Evolutionary conservation across 23 tunicate species (phyloP).

Genomic region (Trididemnum miniatum): DNA sequence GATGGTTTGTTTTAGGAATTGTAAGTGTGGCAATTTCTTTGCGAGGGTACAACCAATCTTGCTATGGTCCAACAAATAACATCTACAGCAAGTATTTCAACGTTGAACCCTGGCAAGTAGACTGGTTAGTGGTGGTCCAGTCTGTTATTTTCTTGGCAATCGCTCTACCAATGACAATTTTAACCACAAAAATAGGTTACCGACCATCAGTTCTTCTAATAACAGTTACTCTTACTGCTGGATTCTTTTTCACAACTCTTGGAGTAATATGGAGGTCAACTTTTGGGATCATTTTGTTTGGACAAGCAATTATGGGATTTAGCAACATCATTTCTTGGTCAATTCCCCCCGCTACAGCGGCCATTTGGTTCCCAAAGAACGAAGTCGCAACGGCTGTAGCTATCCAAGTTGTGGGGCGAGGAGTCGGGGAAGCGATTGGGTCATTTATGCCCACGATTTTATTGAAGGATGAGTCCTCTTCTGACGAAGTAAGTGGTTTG

Average conservation of each 20-base stretch:
- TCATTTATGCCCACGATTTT: constrained; percentile 30
- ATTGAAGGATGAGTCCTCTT: not conserved
- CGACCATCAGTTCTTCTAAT: constrained; percentile 22
- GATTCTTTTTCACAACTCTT: constrained; percentile 39
- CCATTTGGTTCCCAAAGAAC: constrained; percentile 54
- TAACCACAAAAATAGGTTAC: constrained; percentile 36
- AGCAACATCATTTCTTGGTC: constrained; percentile 71
- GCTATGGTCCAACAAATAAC: constrained; percentile 48
- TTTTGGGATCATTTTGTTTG: constrained; percentile 26
- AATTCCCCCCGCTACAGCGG: constrained; percentile 64
- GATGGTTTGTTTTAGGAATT: constrained; percentile 45
- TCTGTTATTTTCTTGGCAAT: constrained; percentile 40
- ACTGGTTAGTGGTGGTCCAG: constrained; percentile 56
- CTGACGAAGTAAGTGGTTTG: constrained; percentile 4
- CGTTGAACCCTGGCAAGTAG: constrained; percentile 66
- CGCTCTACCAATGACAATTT: constrained; percentile 47
- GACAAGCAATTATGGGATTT: constrained; percentile 67
- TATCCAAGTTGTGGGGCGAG: constrained; percentile 59
- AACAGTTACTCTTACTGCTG: constrained; percentile 26
- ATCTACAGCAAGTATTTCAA: constrained; percentile 29
- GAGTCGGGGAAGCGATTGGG: constrained; percentile 66
- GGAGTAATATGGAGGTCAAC: constrained; percentile 18
- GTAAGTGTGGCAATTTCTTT: constrained; percentile 27
- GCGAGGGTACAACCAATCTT: constrained; percentile 65
- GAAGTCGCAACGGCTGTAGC: constrained; percentile 77